Conservation (phyloP, 2,113 vertebrate species). For the Leuciscus idus region DNA sequence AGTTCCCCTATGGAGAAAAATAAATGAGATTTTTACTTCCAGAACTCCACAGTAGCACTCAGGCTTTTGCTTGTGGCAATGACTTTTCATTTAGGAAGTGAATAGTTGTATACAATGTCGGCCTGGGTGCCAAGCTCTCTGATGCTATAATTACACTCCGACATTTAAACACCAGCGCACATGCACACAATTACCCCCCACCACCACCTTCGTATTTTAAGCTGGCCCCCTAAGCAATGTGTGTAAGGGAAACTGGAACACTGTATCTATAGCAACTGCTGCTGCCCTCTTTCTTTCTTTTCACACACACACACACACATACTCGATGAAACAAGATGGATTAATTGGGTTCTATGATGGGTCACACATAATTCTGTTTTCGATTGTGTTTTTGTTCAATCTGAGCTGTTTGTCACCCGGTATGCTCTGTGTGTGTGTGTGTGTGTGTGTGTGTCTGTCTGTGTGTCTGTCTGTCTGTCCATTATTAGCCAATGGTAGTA, state of each 20-base stretch:
- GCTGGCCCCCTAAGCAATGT: conserved; percentile 44
- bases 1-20: not conserved
- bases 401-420: conserved; percentile 44
- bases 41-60: not conserved
- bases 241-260: conserved; percentile 72
- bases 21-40: not conserved
- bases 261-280: conserved; percentile 79
- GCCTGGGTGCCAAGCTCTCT: conserved; percentile 36
- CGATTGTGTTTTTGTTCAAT: conserved; percentile 39
- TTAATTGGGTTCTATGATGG: conserved; percentile 9
- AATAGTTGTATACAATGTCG: not conserved
- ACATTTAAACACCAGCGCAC: conserved; percentile 36
- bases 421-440: conserved; percentile 47
- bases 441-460: conserved; percentile 53
- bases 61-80: not conserved
- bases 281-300: conserved; percentile 37
- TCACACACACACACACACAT: conserved; percentile 19
- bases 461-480: conserved; percentile 53
- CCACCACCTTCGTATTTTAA: conserved; percentile 56
- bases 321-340: not conserved
- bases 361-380: conserved; percentile 4
- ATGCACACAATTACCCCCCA: conserved; percentile 39
- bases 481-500: conserved; percentile 39
- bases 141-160: conserved; percentile 47
- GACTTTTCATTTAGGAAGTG: conserved; percentile 46